Conservation (phyloP, 2,888 invertebrate species). For the Nezara viridula region DNA sequence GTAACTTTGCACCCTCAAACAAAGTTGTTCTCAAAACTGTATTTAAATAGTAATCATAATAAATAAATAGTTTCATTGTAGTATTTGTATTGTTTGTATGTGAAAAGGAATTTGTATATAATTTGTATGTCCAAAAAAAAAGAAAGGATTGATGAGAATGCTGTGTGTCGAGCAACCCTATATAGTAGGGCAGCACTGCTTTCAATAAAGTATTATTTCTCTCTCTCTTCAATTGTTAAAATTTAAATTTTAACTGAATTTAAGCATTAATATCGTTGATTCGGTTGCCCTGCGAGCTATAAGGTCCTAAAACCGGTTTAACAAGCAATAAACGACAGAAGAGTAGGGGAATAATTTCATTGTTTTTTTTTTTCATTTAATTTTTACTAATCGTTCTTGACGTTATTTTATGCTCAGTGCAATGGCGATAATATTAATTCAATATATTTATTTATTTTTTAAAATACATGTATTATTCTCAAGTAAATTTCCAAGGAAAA, state of each 20-base stretch:
- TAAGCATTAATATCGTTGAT: not conserved
- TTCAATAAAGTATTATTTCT: too few relatives aligned
- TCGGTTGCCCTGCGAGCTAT: not conserved
- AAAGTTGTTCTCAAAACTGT: not conserved
- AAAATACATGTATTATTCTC: too few relatives aligned
- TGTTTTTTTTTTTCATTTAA: not conserved
- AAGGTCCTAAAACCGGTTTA: not conserved
- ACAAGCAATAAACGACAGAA: not conserved
- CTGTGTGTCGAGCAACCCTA: too few relatives aligned
- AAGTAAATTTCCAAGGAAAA: too few relatives aligned
- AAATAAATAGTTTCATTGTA: not conserved
- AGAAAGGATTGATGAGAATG: too few relatives aligned
- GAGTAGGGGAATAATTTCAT: not conserved
- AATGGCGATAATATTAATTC: too few relatives aligned
- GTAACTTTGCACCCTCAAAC: not conserved
- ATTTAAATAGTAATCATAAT: not conserved
- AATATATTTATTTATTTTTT: too few relatives aligned
- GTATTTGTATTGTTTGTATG: too few relatives aligned
- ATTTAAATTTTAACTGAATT: not conserved
- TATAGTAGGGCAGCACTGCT: too few relatives aligned
- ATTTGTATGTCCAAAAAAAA: too few relatives aligned
- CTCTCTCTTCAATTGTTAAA: not conserved
- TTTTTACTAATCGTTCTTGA: not conserved
- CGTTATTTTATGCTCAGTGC: too few relatives aligned
- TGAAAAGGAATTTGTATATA: too few relatives aligned